Conservation (phyloP, 2,888 invertebrate genomes). For the Andrena praecox region DNA sequence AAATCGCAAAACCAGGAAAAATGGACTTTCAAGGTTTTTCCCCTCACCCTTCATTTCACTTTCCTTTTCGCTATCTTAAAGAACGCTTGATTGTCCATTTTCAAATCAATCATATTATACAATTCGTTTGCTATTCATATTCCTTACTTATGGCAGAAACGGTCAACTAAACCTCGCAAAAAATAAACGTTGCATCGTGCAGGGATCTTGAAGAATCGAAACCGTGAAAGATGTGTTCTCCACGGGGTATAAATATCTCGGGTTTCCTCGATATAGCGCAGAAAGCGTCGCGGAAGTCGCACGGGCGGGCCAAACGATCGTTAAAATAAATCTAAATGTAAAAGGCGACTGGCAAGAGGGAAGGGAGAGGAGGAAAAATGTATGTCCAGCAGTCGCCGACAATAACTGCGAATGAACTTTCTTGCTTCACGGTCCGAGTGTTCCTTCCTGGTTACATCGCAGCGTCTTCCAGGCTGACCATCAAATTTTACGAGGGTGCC, state of each 20-base stretch:
- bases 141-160: too few relatives aligned
- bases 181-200: neutral
- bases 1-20: too few relatives aligned
- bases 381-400: conserved; percentile 47
- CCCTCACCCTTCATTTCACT: too few relatives aligned
- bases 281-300: neutral
- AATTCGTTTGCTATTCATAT: too few relatives aligned
- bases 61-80: too few relatives aligned
- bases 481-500: conserved; percentile 63
- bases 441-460: conserved; percentile 45
- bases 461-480: conserved; percentile 44
- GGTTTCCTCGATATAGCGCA: conserved; percentile 10
- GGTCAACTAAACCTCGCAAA: too few relatives aligned
- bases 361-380: conserved; percentile 14
- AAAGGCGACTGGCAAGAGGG: conserved; percentile 6
- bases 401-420: conserved; percentile 56
- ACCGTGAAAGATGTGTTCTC: neutral
- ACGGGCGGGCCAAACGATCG: conserved; percentile 35
- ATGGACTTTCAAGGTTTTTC: too few relatives aligned
- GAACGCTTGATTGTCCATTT: too few relatives aligned
- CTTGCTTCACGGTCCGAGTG: conserved; percentile 51
- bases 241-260: neutral
- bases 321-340: conserved; percentile 64
- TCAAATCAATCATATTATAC: too few relatives aligned
- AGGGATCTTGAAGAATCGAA: neutral